Conservation (phyloP, 2,113 vertebrate genomes). For the Prochilodus magdalenae region DNA sequence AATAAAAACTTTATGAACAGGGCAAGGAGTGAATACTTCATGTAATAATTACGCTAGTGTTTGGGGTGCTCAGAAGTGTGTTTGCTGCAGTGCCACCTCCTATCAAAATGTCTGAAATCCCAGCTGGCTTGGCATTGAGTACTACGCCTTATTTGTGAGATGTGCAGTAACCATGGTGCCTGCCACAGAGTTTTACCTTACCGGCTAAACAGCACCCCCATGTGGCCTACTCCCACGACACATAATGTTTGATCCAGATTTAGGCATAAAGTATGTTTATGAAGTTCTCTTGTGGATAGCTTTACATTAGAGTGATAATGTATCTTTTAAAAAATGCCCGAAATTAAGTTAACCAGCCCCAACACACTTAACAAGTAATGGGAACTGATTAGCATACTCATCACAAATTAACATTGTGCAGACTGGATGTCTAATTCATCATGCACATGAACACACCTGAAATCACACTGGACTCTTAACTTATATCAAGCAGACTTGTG, state of each 20-base stretch:
- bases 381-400: too few species aligned
- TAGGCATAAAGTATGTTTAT: background rate
- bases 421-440: too few species aligned
- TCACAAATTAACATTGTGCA: too few species aligned
- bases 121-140: slow-evolving; percentile 20
- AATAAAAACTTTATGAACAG: background rate
- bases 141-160: slow-evolving; percentile 25
- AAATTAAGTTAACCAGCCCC: too few species aligned
- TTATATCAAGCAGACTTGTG: too few species aligned
- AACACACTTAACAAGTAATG: too few species aligned
- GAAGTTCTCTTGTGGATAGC: background rate
- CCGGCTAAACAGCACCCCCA: slow-evolving; percentile 53
- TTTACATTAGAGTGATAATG: too few species aligned
- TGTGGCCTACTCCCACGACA: slow-evolving; percentile 54
- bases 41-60: background rate
- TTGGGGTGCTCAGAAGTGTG: background rate
- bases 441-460: too few species aligned
- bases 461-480: too few species aligned
- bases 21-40: background rate
- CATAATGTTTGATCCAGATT: background rate
- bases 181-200: background rate
- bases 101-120: slow-evolving; percentile 44
- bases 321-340: too few species aligned
- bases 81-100: slow-evolving; percentile 35
- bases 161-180: slow-evolving; percentile 33